Evolutionary conservation across 2,797 vertebrate species (phyloP).

Genomic region (Squalus acanthias): DNA sequence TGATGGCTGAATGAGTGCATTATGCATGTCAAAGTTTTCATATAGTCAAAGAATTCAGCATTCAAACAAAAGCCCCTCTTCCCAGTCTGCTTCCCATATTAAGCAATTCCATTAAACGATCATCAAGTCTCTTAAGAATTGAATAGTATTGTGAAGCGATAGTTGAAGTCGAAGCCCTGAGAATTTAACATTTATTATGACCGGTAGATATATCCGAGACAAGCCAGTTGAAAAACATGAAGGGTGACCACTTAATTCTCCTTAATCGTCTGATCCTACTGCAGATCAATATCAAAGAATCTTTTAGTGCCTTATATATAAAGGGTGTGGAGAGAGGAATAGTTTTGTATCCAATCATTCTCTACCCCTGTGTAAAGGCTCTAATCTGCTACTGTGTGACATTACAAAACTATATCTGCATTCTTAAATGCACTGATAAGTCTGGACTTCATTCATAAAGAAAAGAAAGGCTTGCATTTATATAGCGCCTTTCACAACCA

Average conservation of each 20-base stretch:
- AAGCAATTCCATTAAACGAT: constrained; percentile 6
- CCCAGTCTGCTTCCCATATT: neutral
- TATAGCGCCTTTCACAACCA: too few relatives aligned
- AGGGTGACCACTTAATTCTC: neutral
- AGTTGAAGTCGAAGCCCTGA: neutral
- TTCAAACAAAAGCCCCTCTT: constrained; percentile 21
- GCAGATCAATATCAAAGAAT: constrained; percentile 19
- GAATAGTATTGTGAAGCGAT: neutral
- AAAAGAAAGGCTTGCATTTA: too few relatives aligned
- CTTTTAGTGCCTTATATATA: neutral
- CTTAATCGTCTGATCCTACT: neutral
- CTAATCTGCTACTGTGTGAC: neutral
- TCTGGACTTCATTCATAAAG: neutral
- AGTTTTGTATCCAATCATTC: neutral
- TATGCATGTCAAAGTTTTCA: constrained; percentile 16
- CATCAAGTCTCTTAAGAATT: constrained; percentile 8
- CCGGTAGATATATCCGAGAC: neutral
- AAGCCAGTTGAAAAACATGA: constrained; percentile 7
- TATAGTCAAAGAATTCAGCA: constrained; percentile 4
- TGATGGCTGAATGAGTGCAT: neutral
- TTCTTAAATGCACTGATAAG: neutral
- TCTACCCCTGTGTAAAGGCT: neutral
- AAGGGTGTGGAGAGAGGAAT: neutral
- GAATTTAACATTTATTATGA: neutral
- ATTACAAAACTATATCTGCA: neutral